Conservation (phyloP, 1,140 invertebrate species). For the Drosophila tristis region DNA sequence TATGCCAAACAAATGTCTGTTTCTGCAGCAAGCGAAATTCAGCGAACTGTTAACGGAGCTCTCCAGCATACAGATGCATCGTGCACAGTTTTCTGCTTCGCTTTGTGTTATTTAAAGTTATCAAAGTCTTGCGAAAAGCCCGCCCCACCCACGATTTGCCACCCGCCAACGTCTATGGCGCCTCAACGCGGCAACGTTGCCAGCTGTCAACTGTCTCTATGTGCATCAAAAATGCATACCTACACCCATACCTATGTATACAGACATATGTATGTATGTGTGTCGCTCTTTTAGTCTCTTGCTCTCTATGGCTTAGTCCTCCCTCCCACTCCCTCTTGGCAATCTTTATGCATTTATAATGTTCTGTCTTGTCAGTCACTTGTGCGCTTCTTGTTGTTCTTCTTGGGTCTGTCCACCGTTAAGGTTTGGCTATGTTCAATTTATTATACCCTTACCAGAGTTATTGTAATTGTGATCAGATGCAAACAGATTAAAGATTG, state of each 20-base stretch:
- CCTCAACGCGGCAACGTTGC: too few species aligned
- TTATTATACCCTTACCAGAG: too few species aligned
- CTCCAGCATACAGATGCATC: neutral
- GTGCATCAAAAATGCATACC: conserved; percentile 6
- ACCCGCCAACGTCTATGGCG: too few species aligned
- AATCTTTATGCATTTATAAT: conserved; percentile 24
- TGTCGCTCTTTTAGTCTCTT: neutral
- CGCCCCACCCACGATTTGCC: neutral
- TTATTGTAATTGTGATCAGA: too few species aligned
- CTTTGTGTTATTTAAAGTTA: conserved; percentile 12
- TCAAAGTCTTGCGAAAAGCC: conserved; percentile 3
- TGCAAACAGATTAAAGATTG: neutral
- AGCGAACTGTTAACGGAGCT: conserved; percentile 1
- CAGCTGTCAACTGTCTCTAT: conserved; percentile 29
- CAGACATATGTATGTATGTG: conserved; percentile 11
- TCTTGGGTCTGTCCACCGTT: conserved; percentile 17
- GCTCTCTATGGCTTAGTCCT: too few species aligned
- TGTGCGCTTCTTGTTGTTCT: conserved; percentile 29
- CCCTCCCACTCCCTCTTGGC: neutral
- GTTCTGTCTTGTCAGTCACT: conserved; percentile 38
- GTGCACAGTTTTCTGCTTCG: neutral
- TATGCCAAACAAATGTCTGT: conserved; percentile 15
- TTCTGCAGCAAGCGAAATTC: conserved; percentile 9
- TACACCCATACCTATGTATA: too few species aligned
- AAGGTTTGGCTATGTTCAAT: neutral